phyloP scores from a whole-genome alignment of 2,888 invertebrate species.

The Cryptocephalus primarius region DNA sequence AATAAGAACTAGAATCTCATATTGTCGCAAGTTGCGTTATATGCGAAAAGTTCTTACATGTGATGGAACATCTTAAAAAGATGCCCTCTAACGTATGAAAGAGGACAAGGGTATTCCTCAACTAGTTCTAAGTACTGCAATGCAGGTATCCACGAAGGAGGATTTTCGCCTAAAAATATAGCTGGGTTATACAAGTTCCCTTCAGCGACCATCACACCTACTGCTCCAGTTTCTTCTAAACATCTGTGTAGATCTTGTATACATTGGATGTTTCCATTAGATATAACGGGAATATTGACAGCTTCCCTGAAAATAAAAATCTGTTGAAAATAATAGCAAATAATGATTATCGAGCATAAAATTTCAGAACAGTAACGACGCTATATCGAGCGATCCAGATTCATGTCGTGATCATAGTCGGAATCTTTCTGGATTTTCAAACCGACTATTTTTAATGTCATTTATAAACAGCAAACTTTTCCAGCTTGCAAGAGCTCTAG shows the following conservation, averaged over 20 bases:
- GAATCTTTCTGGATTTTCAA: too few relatives aligned
- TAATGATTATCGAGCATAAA: background rate
- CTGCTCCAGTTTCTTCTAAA: conserved; percentile 70
- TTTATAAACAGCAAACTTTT: too few relatives aligned
- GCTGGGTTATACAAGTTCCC: conserved; percentile 98
- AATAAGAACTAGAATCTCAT: too few relatives aligned
- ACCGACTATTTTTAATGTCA: too few relatives aligned
- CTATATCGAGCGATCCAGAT: too few relatives aligned
- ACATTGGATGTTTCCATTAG: conserved; percentile 95
- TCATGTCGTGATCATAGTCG: too few relatives aligned
- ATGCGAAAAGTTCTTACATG: conserved; percentile 47
- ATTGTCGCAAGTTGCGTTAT: too few relatives aligned
- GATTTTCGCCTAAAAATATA: conserved; percentile 66
- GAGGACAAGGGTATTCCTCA: conserved; percentile 73
- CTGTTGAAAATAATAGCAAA: background rate
- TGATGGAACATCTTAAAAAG: conserved; percentile 94
- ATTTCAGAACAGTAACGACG: too few relatives aligned
- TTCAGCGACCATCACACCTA: conserved; percentile 87
- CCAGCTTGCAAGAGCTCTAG: too few relatives aligned
- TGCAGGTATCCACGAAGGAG: conserved; percentile 84
- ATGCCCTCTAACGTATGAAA: conserved; percentile 87
- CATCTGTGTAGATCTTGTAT: conserved; percentile 78
- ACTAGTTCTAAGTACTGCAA: conserved; percentile 77
- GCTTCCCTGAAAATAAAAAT: conserved; percentile 49
- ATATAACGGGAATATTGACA: conserved; percentile 86